phyloP scores from a whole-genome alignment of 2,113 vertebrate genomes.

The Vanacampus margaritifer region DNA sequence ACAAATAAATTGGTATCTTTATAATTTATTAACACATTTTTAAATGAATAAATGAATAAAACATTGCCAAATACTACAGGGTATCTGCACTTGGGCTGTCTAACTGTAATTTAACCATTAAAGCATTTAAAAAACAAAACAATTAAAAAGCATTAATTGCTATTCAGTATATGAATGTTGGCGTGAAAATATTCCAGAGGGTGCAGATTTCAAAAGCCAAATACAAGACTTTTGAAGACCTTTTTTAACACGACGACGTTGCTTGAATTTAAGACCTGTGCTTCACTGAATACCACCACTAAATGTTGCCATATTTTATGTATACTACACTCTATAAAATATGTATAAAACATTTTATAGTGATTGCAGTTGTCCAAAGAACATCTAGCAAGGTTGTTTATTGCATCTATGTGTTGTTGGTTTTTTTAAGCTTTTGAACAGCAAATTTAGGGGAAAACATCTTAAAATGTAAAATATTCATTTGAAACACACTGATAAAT shows the following conservation, averaged over 20 bases:
- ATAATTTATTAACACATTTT: no score
- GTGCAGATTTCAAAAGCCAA: not conserved
- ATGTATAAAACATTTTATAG: not conserved
- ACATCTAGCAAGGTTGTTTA: not conserved
- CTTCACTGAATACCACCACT: not conserved
- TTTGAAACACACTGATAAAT: not conserved
- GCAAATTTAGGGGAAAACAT: not conserved
- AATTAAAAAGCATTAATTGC: not conserved
- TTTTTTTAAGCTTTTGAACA: not conserved
- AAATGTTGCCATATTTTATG: conserved; percentile 4
- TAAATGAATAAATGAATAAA: no score
- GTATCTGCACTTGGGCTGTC: no score
- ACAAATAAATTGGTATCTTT: no score
- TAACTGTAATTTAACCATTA: not conserved
- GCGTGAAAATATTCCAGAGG: not conserved
- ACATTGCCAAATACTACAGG: no score
- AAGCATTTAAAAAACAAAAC: not conserved
- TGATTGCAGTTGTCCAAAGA: conserved; percentile 1
- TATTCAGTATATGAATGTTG: not conserved
- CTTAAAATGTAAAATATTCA: not conserved
- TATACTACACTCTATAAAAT: conserved; percentile 1
- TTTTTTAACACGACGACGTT: not conserved
- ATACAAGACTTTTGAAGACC: not conserved
- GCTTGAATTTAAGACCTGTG: not conserved
- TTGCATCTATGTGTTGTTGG: not conserved